phyloP scores from a whole-genome alignment of 2,888 invertebrate species.

The Leucophenga montana region DNA sequence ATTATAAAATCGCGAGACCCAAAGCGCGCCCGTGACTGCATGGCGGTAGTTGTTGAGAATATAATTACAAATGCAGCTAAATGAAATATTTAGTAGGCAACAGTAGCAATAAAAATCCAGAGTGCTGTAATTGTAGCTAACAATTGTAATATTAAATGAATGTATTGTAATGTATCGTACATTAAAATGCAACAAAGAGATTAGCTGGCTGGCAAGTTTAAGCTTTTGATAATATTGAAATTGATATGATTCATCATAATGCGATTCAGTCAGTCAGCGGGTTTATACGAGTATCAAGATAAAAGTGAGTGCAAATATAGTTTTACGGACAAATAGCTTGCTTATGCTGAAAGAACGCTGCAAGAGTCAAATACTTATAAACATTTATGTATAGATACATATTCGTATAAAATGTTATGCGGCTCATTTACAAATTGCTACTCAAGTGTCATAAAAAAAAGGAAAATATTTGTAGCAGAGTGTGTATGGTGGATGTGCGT shows the following conservation, averaged over 20 bases:
- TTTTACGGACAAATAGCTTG: no score
- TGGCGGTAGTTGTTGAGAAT: no score
- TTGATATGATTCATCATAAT: no score
- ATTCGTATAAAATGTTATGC: background rate
- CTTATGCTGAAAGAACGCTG: no score
- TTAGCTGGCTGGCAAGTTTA: no score
- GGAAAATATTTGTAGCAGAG: conserved; percentile 41
- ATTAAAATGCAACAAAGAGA: background rate
- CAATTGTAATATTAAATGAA: conserved; percentile 18
- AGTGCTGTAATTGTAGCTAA: conserved; percentile 47
- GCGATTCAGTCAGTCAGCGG: no score
- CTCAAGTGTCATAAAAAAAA: conserved; percentile 47
- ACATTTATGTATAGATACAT: no score
- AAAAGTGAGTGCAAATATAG: no score
- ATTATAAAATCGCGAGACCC: no score
- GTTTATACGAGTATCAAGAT: no score
- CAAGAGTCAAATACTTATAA: no score
- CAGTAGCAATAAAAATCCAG: conserved; percentile 47
- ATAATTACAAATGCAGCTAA: background rate
- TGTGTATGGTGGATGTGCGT: background rate
- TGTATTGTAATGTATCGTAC: conserved; percentile 14
- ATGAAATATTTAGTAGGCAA: background rate
- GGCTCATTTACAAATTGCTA: conserved; percentile 46
- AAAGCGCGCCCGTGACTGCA: no score
- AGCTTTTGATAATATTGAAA: background rate